phyloP scores from a whole-genome alignment of 2,888 invertebrate genomes.

The Yponomeuta malinellus region DNA sequence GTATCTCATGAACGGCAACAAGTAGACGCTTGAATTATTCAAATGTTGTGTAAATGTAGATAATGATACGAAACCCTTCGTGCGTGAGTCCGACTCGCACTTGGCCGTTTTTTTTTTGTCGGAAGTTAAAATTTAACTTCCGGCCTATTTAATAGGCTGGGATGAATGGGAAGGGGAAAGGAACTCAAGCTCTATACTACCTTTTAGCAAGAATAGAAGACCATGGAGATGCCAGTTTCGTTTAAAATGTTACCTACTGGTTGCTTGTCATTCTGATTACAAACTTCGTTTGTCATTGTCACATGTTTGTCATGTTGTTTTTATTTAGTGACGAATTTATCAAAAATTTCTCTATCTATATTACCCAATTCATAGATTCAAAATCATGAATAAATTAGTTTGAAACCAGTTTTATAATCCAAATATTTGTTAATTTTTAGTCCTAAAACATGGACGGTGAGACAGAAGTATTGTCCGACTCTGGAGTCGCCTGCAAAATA shows the following conservation, averaged over 20 bases:
- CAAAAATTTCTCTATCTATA: background rate
- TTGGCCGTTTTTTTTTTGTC: too few relatives aligned
- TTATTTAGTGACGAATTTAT: background rate
- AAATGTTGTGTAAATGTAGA: too few relatives aligned
- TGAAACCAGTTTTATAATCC: background rate
- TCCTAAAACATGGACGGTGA: slow-evolving; percentile 54
- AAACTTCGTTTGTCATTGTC: background rate
- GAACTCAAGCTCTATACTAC: too few relatives aligned
- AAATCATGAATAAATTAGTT: background rate
- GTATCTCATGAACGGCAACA: too few relatives aligned
- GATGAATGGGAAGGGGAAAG: too few relatives aligned
- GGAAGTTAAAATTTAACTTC: too few relatives aligned
- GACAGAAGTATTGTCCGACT: slow-evolving; percentile 25
- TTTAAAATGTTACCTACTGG: background rate
- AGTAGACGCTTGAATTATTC: too few relatives aligned
- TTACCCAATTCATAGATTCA: background rate
- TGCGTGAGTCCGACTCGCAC: too few relatives aligned
- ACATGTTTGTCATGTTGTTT: background rate
- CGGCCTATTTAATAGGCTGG: too few relatives aligned
- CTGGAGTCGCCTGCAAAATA: background rate
- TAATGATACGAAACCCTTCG: too few relatives aligned
- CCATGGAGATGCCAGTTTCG: background rate
- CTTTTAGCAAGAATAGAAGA: too few relatives aligned
- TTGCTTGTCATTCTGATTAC: background rate
- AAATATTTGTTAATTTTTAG: background rate